Base-by-base conservation (phyloP, 2,888 invertebrate genomes). In the Platerodrilus igneus region DNA sequence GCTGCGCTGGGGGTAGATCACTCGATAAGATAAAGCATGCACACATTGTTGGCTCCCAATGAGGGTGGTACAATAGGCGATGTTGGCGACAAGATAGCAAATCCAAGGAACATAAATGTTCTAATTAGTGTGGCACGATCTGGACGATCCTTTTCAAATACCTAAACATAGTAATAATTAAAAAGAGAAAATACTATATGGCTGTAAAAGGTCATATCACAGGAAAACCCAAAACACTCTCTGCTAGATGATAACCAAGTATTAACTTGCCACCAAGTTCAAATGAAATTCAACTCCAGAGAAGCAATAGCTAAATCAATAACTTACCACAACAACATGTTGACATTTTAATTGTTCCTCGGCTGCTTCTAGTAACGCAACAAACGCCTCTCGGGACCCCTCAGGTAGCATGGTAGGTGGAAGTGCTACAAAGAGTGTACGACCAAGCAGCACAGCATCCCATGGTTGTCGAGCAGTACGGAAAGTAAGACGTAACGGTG, bases 91-190 rank as follows among this genome's bases (percentile, higher is more conserved):
- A 95, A 74, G 45, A 88, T 79, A 52, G 83, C 80, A 73, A 96
- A 96, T 45, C 96, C 96, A 75, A 96, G 81, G 73, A 93, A 94
- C 86, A 93, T 91, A 79, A 96, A 96, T 19, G 94, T 93, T 57
- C 94, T 85, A 51, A 96, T 82, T 59, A 96, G 76, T 54, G 84
- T 82, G 34, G 85, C 84, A 71, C 91, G 81, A 64, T 95, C 93
- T 31, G 79, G 68, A 35, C 91, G 81, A 60, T 85, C 82, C 21
- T 58, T 60, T 15, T 63, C 51, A 47, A 68, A 67, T 10, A 68
- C 66, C 67, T 67, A 39, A 17, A 51, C 26, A 41, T n/a, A n/a
- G n/a, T n/a, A n/a, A n/a, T n/a, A n/a, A 40, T 6, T 42, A 43
- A 18, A 15, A 9, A n/a, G 4, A 16, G 3, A 14, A 25, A 3